A percentile compares a stretch with the other conserved stretches of the same genome.
Evolutionary conservation across 2,113 vertebrate genomes (phyloP).

Genomic region (Rhinogobius similis): DNA sequence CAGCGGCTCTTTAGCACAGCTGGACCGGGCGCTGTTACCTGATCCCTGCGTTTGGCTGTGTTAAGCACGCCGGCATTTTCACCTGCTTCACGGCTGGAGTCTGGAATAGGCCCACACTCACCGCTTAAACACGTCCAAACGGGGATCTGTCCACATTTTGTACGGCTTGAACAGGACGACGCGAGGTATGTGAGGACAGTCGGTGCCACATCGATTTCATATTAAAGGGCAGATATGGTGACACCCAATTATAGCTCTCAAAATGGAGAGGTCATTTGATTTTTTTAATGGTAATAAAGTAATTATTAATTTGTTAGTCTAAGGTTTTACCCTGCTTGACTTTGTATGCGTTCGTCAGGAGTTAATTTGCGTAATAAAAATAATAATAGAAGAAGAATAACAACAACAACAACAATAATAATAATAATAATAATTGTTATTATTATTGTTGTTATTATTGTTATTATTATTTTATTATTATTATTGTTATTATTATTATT

Average conservation of each 20-base stretch:
- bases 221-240: neutral
- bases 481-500: too few species aligned
- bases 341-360: neutral
- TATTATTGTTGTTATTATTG: neutral
- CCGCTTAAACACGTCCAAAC: constrained; percentile 32
- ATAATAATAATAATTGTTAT: neutral
- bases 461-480: too few species aligned
- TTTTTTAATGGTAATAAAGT: neutral
- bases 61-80: constrained; percentile 52
- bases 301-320: neutral
- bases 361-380: neutral
- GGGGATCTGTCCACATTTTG: constrained; percentile 44
- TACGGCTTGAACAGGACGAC: constrained; percentile 30
- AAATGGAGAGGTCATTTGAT: neutral
- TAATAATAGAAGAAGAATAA: constrained; percentile 3
- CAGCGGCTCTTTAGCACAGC: constrained; percentile 49
- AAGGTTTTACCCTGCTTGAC: neutral
- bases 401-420: neutral
- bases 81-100: constrained; percentile 48
- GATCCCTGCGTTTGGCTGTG: constrained; percentile 42
- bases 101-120: neutral
- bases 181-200: neutral
- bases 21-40: constrained; percentile 43
- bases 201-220: neutral
- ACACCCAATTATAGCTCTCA: neutral